Evolutionary conservation across 2,888 invertebrate species (phyloP), one percentile per base, ranked within the genome.

Genomic region (Tenthredo scrophulariae): DNA sequence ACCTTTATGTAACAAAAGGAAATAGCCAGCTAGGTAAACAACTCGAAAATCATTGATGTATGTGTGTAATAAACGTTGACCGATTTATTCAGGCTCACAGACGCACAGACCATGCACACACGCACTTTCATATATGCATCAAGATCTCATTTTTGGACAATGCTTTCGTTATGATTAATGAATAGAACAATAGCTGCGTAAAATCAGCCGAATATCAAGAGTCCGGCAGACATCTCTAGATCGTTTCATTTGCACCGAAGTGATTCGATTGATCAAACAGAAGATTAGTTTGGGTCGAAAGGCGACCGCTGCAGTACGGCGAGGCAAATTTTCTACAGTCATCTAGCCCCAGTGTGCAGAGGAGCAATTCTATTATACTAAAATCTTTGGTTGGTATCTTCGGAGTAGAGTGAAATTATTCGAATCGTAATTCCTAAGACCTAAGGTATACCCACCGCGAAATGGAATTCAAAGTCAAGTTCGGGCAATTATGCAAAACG

Each of bases 401-500:
- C n/a, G 70, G 37, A 70, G 22, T 4, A 2, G 18, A 37, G 70
- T 33, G 33, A 18, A 54, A 54, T 54, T 62, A 62, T 62, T 26
- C 4, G 26, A 26, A 62, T 62, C 22, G 62, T 62, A 62, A 62
- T 26, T 62, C 22, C 1, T 26, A 10, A 72, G 40, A 18, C 40
- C 7, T 37, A 37, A 7, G n/a, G n/a, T 37, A 15, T 1, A 72
- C n/a, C 29, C 18, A 18, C 37, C 70, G 77, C n/a, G 46, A 26
- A 80, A 62, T 80, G 40, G 15, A 80, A 80, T 62, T 62, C 62
- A 29, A 40, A 80, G 26, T 80, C 80, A 40, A 80, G 40, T 62
- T 62, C 80, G 15, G 40, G 50, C 80, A 80, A 80, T 83, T 83
- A 70, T 83, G 83, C 46, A 83, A 83, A 83, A 29, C 67, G 70